Evolutionary conservation across 2,888 invertebrate species (phyloP).

Genomic region (Melanotus villosus): DNA sequence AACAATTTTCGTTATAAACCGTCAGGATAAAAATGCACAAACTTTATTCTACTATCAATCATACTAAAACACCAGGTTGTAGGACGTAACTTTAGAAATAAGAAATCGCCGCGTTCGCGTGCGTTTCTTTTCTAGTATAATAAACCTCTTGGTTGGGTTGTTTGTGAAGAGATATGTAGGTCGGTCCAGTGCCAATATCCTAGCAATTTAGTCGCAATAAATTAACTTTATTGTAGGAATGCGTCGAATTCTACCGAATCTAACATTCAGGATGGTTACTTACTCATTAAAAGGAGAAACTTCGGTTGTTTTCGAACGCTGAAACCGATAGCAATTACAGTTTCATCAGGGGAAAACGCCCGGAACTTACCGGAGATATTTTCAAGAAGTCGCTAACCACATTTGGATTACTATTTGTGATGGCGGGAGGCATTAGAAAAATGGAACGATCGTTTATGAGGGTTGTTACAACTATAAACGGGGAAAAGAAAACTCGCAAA

Average conservation of each 20-base stretch:
- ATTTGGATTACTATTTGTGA: not conserved
- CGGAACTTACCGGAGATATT: not conserved
- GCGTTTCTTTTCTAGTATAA: not conserved
- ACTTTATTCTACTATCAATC: not conserved
- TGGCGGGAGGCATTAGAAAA: too few species aligned
- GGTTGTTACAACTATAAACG: too few species aligned
- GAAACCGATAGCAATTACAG: not conserved
- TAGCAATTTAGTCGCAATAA: slow-evolving; percentile 30
- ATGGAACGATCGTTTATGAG: too few species aligned
- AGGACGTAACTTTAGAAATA: not conserved
- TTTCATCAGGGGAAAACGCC: not conserved
- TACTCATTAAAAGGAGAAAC: not conserved
- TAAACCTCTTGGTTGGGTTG: not conserved
- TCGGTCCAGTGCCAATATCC: slow-evolving; percentile 23
- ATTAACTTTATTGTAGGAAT: slow-evolving; percentile 32
- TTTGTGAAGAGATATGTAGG: not conserved
- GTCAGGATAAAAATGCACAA: too few species aligned
- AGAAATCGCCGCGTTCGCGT: slow-evolving; percentile 4
- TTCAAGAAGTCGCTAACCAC: not conserved
- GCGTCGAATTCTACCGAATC: not conserved
- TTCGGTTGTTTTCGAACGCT: not conserved
- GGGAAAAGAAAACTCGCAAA: too few species aligned
- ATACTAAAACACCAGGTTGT: not conserved
- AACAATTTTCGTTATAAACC: too few species aligned
- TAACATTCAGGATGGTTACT: not conserved